phyloP scores from a whole-genome alignment of 2,888 invertebrate genomes.

The Andrena dorsata region DNA sequence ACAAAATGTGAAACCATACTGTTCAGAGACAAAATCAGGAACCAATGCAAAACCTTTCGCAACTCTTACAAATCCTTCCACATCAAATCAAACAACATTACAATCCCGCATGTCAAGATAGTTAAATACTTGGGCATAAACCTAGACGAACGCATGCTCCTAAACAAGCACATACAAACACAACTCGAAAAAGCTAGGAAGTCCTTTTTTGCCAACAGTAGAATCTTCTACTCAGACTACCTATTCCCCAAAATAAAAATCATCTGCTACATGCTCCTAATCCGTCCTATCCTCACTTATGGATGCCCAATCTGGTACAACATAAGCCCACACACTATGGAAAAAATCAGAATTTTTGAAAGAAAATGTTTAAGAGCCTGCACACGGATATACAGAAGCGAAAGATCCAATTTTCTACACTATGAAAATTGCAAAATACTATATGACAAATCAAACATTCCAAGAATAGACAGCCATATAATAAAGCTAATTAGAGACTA shows the following conservation, averaged over 20 bases:
- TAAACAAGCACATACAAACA: neutral
- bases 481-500: neutral
- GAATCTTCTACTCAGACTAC: neutral
- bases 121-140: neutral
- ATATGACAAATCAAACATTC: neutral
- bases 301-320: slow-evolving; percentile 2
- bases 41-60: neutral
- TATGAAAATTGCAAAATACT: neutral
- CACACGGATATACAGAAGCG: neutral
- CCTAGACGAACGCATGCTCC: no score
- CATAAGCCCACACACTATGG: neutral
- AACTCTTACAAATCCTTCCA: neutral
- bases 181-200: neutral
- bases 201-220: neutral
- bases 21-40: neutral
- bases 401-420: neutral
- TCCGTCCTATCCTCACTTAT: neutral
- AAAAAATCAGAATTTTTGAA: neutral
- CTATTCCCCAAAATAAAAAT: neutral
- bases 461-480: neutral
- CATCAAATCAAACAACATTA: neutral
- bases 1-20: neutral
- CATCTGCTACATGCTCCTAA: neutral
- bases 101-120: neutral
- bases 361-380: neutral